Base-by-base conservation (phyloP, 1,140 invertebrate genomes). In the Propsilocerus akamusi region DNA sequence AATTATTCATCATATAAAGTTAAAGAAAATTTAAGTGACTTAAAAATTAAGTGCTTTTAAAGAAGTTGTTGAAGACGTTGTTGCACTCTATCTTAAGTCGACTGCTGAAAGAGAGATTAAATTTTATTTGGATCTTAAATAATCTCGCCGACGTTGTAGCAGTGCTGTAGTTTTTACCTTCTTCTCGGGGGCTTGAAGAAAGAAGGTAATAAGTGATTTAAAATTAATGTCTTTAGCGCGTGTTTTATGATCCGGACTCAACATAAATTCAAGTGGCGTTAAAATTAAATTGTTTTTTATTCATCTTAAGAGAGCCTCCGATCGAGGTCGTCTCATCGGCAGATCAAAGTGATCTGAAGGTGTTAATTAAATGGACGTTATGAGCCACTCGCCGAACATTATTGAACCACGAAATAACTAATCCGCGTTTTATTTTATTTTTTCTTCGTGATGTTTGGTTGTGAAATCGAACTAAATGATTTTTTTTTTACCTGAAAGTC, bases 331-430 rank as follows among this genome's bases (percentile, higher is more conserved):
- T 14, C 4, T 59, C 60, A 12, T 57, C 61, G n/a, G 66, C 72
- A 55, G 65, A 72, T 54, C 59, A 64, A 50, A 71, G 61, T 55
- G 69, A 72, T 59, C 60, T 52, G 71, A 72, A 57, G 72, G 70
- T 58, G 69, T 71, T 73, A 57, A n/a, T n/a, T n/a, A n/a, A n/a
- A n/a, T n/a, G n/a, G n/a, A n/a, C n/a, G n/a, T n/a, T n/a, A n/a
- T n/a, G n/a, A n/a, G n/a, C n/a, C n/a, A n/a, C n/a, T n/a, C n/a
- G n/a, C n/a, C n/a, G n/a, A n/a, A n/a, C n/a, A n/a, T n/a, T n/a
- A n/a, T n/a, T n/a, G n/a, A n/a, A n/a, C n/a, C n/a, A n/a, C n/a
- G n/a, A n/a, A n/a, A n/a, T n/a, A n/a, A n/a, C n/a, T n/a, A n/a
- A n/a, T n/a, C n/a, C n/a, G n/a, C n/a, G n/a, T n/a, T n/a, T n/a